Base-by-base conservation (phyloP, 2,113 vertebrate species). In the Canis aureus region DNA sequence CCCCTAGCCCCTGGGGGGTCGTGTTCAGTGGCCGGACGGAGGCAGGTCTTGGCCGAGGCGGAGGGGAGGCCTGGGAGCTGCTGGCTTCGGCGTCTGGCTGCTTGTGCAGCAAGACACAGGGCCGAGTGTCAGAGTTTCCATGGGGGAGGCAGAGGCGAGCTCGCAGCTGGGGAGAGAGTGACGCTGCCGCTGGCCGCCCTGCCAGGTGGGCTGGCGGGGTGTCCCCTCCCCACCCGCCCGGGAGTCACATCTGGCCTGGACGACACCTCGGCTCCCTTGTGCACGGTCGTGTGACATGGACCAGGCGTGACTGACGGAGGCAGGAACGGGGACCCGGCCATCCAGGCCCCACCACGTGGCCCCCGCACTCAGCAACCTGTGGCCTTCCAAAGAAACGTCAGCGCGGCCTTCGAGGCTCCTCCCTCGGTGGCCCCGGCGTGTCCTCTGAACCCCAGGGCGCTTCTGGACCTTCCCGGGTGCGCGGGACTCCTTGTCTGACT, bases 81-180 rank as follows among this genome's bases (percentile, higher is more conserved):
- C 90, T 89, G 96, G 90, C 80, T 74, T 43, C 0, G 2, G 87
- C 43, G 19, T 86, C 95, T 94, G 92, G 74, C 97, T 92, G 90
- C 91, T 74, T 62, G 69, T 78, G 84, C 64, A 55, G 69, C 38
- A 57, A 38, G 83, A 92, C 92, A 74, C 73, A 29, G 25, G 60
- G 66, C 71, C 8, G 51, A 94, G 49, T 95, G 98, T 98, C 98
- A 98, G 96, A 97, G 94, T 98, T 97, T 98, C 98, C 98, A 98
- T 97, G 96, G 97, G 97, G 96, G 97, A 2, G 92, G 95, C 96
- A 95, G 95, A 97, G 87, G 95, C 90, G 2, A 64, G 95, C 80
- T 16, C 82, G 95, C 97, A 97, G 97, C 97, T 97, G 84, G 38
- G 97, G 97, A 97, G 97, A 98, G 76, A 98, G 97, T 98, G 98